A percentile compares a stretch with the other conserved stretches of the same genome.
These are phyloP conservation scores for Nomada ruficornis DNA, from an alignment of 2,888 invertebrate species.

Conservation along the genomic window DNA sequence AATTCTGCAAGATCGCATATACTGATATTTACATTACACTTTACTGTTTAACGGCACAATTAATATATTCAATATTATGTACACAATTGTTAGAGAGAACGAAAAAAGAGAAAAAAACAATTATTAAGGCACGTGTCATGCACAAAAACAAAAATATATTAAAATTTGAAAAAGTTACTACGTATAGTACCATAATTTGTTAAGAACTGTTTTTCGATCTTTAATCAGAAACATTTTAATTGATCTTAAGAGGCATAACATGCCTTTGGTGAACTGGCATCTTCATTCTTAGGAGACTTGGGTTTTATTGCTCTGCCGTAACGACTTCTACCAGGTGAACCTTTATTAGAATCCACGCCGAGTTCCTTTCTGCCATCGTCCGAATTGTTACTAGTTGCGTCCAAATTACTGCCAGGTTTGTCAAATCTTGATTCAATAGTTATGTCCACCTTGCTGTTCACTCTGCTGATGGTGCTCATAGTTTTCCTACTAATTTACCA, in stretches of 20 bases:
- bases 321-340: conserved; percentile 84
- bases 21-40: conserved; percentile 21
- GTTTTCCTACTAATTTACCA: conserved; percentile 53
- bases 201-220: not conserved
- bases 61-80: conserved; percentile 1
- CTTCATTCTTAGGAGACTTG: conserved; percentile 79
- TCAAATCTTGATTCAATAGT: conserved; percentile 39
- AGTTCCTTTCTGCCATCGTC: conserved; percentile 33
- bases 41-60: not conserved
- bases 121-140: not conserved
- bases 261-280: conserved; percentile 71
- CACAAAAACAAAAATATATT: not conserved
- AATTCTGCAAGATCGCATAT: conserved; percentile 66
- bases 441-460: conserved; percentile 54
- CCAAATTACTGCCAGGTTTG: conserved; percentile 21
- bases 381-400: conserved; percentile 28
- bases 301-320: conserved; percentile 87
- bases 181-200: conserved; percentile 3
- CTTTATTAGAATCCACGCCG: conserved; percentile 30
- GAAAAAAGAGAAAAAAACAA: not conserved
- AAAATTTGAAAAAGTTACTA: conserved; percentile 8
- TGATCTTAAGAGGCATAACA: conserved; percentile 41
- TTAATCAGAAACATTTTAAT: conserved; percentile 28
- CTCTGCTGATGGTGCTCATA: conserved; percentile 62
- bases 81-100: not conserved